A percentile compares a stretch with the other conserved stretches of the same genome.
Evolutionary conservation across 2,113 vertebrate species (phyloP).

Genomic region (Polypterus bichir): DNA sequence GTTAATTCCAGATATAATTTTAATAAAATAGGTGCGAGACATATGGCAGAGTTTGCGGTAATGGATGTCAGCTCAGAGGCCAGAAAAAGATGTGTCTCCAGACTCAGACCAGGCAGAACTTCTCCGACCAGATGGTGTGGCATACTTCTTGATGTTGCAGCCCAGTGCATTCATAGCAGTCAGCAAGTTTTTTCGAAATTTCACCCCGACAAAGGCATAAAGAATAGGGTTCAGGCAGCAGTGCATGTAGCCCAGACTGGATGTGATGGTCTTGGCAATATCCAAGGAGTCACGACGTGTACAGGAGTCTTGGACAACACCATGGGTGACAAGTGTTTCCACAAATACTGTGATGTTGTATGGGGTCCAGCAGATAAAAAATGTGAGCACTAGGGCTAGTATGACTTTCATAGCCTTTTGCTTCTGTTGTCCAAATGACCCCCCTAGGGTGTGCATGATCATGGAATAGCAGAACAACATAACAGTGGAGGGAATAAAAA

Average conservation of each 20-base stretch:
- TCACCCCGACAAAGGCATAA: slow-evolving; percentile 70
- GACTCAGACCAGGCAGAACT: slow-evolving; percentile 64
- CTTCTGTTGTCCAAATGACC: slow-evolving; percentile 51
- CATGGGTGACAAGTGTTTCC: slow-evolving; percentile 37
- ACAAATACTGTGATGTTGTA: slow-evolving; percentile 58
- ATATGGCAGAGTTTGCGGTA: no score
- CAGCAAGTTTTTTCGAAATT: slow-evolving; percentile 61
- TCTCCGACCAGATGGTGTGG: slow-evolving; percentile 22
- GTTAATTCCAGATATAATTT: no score
- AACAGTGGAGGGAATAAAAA: slow-evolving; percentile 53
- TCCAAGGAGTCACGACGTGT: slow-evolving; percentile 25
- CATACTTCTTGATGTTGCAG: slow-evolving; percentile 31
- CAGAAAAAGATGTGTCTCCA: slow-evolving; percentile 51
- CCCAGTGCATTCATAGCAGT: slow-evolving; percentile 42
- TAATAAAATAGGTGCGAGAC: no score
- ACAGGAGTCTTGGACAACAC: slow-evolving; percentile 22
- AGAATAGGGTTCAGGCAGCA: slow-evolving; percentile 76
- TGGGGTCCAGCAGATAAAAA: slow-evolving; percentile 71
- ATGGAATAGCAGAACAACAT: slow-evolving; percentile 63
- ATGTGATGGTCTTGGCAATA: slow-evolving; percentile 39
- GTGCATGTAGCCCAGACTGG: slow-evolving; percentile 56
- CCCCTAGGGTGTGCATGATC: slow-evolving; percentile 49
- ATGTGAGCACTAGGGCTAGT: slow-evolving; percentile 54
- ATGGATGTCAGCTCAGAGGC: no score
- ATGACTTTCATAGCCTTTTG: slow-evolving; percentile 62